Percentiles rank a stretch among this genome's conserved stretches.
Conservation (phyloP, 2,888 invertebrate genomes). For the Deroplatys truncata region DNA sequence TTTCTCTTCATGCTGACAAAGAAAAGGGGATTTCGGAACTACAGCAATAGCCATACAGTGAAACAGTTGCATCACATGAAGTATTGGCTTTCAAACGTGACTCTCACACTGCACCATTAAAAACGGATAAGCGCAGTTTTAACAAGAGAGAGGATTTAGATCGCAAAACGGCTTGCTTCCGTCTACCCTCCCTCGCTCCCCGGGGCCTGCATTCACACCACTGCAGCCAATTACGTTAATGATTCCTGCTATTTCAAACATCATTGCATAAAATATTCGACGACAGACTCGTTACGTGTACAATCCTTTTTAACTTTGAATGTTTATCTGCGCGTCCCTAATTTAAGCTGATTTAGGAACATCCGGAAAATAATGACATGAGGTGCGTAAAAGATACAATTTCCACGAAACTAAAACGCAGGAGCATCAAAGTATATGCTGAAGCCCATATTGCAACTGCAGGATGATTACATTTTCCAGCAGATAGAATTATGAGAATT, state of each 20-base stretch:
- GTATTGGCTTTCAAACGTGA: neutral
- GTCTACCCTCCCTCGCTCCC: too few species aligned
- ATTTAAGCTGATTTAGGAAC: neutral
- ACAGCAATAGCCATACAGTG: neutral
- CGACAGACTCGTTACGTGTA: neutral
- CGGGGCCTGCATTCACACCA: neutral
- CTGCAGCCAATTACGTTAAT: neutral
- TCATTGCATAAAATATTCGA: neutral
- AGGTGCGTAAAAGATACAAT: too few species aligned
- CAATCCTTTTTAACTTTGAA: neutral
- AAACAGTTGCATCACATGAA: neutral
- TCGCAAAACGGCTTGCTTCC: neutral
- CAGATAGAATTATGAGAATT: too few species aligned
- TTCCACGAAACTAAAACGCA: too few species aligned
- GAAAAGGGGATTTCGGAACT: too few species aligned
- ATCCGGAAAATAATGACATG: neutral
- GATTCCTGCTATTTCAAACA: neutral
- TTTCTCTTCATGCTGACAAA: neutral
- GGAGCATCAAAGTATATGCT: too few species aligned
- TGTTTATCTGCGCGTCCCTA: neutral
- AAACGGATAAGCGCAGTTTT: neutral
- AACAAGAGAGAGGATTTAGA: neutral
- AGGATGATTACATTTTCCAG: too few species aligned
- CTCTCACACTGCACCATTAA: neutral
- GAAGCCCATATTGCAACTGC: too few species aligned